Conservation (phyloP, 2,113 vertebrate genomes). For the Entomyzon cyanotis region DNA sequence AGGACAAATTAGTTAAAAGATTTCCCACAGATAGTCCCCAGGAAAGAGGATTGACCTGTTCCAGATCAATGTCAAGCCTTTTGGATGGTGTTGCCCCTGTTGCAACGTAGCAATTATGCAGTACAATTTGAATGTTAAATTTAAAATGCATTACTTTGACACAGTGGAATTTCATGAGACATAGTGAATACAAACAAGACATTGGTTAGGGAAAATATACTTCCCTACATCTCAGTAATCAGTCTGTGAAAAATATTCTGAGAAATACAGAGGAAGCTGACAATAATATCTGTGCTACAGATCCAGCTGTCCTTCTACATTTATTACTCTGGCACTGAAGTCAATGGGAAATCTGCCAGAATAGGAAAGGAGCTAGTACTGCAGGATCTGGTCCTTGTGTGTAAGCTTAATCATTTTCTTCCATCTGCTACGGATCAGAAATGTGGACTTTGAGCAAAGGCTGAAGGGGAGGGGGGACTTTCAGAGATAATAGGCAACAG, state of each 20-base stretch:
- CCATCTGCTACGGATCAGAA: constrained; percentile 52
- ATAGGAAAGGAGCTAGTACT: not conserved
- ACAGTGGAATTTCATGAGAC: not conserved
- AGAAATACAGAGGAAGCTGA: constrained; percentile 17
- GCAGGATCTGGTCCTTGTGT: constrained; percentile 22
- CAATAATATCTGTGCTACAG: constrained; percentile 27
- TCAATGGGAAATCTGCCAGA: constrained; percentile 34
- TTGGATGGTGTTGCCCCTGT: not conserved
- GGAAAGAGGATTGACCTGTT: not conserved
- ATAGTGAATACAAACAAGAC: constrained; percentile 12
- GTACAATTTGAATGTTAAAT: not conserved
- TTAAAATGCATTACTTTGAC: not conserved
- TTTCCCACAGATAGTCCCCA: not conserved
- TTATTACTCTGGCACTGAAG: constrained; percentile 46
- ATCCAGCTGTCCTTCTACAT: constrained; percentile 35
- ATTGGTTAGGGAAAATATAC: constrained; percentile 5
- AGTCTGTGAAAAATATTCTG: constrained; percentile 35
- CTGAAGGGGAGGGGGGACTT: not conserved
- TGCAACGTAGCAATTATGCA: not conserved
- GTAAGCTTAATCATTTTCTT: constrained; percentile 36
- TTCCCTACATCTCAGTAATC: not conserved
- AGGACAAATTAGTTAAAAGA: not conserved
- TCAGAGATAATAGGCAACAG: not conserved
- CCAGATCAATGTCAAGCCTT: not conserved
- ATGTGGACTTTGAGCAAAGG: not conserved